Percentiles rank a stretch among this genome's conserved stretches.
These are phyloP conservation scores for Tolmerus cingulatus DNA, from an alignment of 2,888 invertebrate species.

Conservation along the genomic window DNA sequence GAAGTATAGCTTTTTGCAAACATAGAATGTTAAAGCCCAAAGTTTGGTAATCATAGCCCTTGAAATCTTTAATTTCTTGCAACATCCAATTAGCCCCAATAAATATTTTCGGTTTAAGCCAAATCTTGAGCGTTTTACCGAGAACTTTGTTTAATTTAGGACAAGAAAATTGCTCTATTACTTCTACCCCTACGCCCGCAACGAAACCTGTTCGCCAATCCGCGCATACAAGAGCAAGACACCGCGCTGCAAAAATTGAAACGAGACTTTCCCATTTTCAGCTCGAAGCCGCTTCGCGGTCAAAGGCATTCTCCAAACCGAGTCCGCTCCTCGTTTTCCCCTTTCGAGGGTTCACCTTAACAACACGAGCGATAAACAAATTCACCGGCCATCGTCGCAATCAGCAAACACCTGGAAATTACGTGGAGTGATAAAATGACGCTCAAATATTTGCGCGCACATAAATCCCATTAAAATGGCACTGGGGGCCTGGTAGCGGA, in stretches of 20 bases:
- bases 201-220: background rate
- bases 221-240: background rate
- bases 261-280: background rate
- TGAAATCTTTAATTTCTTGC: background rate
- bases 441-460: slow-evolving; percentile 5
- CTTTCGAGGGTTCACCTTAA: background rate
- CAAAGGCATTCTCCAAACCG: too few species aligned
- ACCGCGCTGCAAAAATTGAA: background rate
- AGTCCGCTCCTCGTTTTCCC: background rate
- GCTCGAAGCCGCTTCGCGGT: background rate
- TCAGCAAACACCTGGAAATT: background rate
- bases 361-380: background rate
- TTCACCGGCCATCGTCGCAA: background rate
- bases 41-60: background rate
- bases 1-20: background rate
- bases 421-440: slow-evolving; percentile 22
- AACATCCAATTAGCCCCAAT: background rate
- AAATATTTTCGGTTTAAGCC: background rate
- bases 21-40: background rate
- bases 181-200: background rate
- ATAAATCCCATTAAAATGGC: slow-evolving; percentile 11
- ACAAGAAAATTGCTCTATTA: background rate
- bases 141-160: background rate
- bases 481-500: background rate
- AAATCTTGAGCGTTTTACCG: background rate